Evolutionary conservation across 2,888 invertebrate genomes (phyloP), one percentile per base, ranked within the genome.

Genomic region (Clusia tigrina): DNA sequence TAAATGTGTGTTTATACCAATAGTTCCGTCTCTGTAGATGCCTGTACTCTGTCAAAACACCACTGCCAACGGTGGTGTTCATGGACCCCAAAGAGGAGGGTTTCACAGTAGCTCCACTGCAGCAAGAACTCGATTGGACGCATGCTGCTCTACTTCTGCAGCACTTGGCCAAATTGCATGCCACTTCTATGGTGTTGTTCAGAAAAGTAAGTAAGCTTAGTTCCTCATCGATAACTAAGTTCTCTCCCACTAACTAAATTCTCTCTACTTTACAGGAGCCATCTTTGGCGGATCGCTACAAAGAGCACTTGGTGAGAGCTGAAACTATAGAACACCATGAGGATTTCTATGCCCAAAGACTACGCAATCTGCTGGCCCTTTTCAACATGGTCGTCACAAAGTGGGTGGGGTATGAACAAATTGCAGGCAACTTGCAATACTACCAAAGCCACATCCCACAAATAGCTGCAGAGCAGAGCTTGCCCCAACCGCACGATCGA

Each of bases 161-260:
- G 59, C 85, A 85, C 68, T 74, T 88, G 67, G 88, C 85, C 0
- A 83, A 80, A 62, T 83, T 87, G 67, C 88, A 88, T 69, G 88
- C 86, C 1, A 81, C 85, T 15, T 87, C 88, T 0, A 84, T 87
- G 60, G 84, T n/a, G n/a, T n/a, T n/a, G n/a, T n/a, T n/a, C n/a
- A n/a, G n/a, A n/a, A n/a, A n/a, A n/a, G n/a, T n/a, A n/a, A n/a
- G n/a, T n/a, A n/a, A n/a, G n/a, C n/a, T n/a, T n/a, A n/a, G n/a
- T n/a, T n/a, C n/a, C n/a, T n/a, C n/a, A n/a, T n/a, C n/a, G n/a
- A n/a, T n/a, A n/a, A n/a, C n/a, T n/a, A n/a, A n/a, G n/a, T n/a
- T n/a, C n/a, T n/a, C n/a, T n/a, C n/a, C n/a, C n/a, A n/a, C n/a
- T n/a, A n/a, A n/a, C n/a, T n/a, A n/a, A n/a, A n/a, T n/a, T n/a